These are phyloP conservation scores for Polyodon spathula DNA, from an alignment of 2,113 vertebrate genomes.

Conservation along the genomic window DNA sequence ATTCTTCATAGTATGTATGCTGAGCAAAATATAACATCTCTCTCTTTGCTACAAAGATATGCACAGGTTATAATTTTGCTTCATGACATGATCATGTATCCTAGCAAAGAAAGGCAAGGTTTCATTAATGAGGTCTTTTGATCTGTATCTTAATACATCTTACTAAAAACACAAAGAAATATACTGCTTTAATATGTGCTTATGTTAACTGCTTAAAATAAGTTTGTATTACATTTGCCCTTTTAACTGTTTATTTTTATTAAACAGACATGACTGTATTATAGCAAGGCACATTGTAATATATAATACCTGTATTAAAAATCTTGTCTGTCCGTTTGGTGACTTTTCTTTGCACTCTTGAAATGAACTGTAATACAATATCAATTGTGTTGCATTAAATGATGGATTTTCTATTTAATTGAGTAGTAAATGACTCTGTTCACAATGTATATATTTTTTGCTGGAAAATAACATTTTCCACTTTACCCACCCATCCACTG, in stretches of 20 bases:
- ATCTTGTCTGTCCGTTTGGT: conserved; percentile 71
- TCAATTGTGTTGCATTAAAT: conserved; percentile 81
- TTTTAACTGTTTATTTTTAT: conserved; percentile 75
- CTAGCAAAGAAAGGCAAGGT: conserved; percentile 33
- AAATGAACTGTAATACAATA: conserved; percentile 83
- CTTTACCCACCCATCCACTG: neutral
- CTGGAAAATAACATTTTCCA: neutral
- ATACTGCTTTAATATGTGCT: conserved; percentile 37
- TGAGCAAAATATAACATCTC: conserved; percentile 12
- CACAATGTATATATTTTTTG: neutral
- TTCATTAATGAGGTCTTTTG: conserved; percentile 42
- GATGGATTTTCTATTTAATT: conserved; percentile 81
- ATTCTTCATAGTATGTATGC: conserved; percentile 23
- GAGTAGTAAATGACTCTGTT: conserved; percentile 38
- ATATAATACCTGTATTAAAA: conserved; percentile 84
- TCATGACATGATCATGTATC: conserved; percentile 1
- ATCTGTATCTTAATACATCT: conserved; percentile 15
- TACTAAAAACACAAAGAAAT: conserved; percentile 13
- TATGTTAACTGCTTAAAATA: conserved; percentile 53
- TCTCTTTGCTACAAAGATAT: neutral
- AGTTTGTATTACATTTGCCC: conserved; percentile 62
- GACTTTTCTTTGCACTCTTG: conserved; percentile 69
- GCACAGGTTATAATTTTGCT: neutral
- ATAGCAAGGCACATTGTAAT: conserved; percentile 90
- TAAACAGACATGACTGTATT: conserved; percentile 77